A percentile compares a stretch with the other conserved stretches of the same genome.
phyloP scores from a whole-genome alignment of 2,888 invertebrate species.

The Nowickia ferox region DNA sequence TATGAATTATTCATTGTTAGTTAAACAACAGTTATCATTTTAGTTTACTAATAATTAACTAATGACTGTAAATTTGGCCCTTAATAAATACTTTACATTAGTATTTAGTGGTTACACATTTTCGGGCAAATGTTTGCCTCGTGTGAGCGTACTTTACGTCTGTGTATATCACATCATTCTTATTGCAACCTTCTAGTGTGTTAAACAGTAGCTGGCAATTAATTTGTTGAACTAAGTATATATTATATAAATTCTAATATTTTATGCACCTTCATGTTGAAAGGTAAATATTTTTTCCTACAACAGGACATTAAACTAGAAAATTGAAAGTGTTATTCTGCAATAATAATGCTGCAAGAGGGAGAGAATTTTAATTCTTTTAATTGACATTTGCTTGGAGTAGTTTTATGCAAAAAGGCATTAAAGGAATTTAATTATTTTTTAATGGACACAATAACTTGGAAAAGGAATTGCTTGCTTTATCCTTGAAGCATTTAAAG shows the following conservation, averaged over 20 bases:
- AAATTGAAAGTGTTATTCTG: slow-evolving; percentile 51
- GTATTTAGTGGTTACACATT: too few species aligned
- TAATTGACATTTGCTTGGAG: slow-evolving; percentile 7
- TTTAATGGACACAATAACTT: background rate
- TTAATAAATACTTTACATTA: too few species aligned
- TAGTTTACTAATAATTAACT: too few species aligned
- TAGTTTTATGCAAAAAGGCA: slow-evolving; percentile 3
- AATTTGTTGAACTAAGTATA: slow-evolving; percentile 52
- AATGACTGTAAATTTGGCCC: too few species aligned
- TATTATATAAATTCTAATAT: slow-evolving; percentile 62
- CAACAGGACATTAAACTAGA: slow-evolving; percentile 46
- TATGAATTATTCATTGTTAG: too few species aligned
- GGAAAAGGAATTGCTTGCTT: background rate
- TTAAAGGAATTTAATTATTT: background rate
- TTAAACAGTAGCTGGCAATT: slow-evolving; percentile 50
- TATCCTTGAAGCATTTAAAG: background rate
- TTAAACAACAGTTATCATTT: too few species aligned
- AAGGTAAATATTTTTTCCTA: slow-evolving; percentile 15
- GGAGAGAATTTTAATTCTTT: slow-evolving; percentile 7
- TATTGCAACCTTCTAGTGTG: slow-evolving; percentile 31
- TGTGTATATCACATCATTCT: slow-evolving; percentile 3
- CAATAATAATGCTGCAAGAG: background rate
- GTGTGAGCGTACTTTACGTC: background rate
- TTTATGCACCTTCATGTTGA: slow-evolving; percentile 47
- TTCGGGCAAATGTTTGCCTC: too few species aligned